Base-by-base conservation (phyloP, 2,797 vertebrate species). In the Hippocampus kuda region DNA sequence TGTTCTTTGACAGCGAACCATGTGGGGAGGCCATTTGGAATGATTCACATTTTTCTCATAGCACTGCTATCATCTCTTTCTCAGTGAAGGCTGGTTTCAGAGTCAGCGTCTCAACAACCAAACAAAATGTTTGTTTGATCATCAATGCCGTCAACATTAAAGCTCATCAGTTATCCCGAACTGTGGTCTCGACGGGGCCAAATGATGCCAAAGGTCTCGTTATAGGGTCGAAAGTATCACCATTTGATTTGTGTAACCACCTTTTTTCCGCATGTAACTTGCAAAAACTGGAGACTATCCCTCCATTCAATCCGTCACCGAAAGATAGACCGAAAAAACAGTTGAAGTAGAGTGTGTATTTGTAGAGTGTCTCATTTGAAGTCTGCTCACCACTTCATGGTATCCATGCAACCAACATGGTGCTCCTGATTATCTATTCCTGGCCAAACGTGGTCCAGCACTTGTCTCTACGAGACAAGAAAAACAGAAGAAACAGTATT, bases 1-100 rank as follows among this genome's bases (percentile, higher is more conserved):
- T 79, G 80, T 75, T 69, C 76, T 86, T 80, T 77, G 71, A 82
- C 76, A 76, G 78, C 66, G 64, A 80, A 75, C 75, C 69, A 64
- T 70, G 59, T 15, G 10, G 9, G 34, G 57, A 69, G 74, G 67
- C 27, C 54, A 6, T 57, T 76, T 71, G 72, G 80, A 75, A 75
- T 79, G 68, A 68, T 20, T 69, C 68, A 61, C 69, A 75, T 82
- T 79, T 84, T 79, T 76, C 70, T 79, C 76, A 72, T 81, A 78
- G 68, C 74, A 72, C 34, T 74, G 77, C 81, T 81, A 81, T 70
- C 62, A 46, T 67, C 30, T 48, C 16, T 48, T 8, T 41, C 42
- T 27, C 44, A 66, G 20, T 27, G 46, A 30, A 18, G 11, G 44
- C 24, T 16, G 20, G 10, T 13, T 44, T 49, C 41, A 7, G 20